Evolutionary conservation across 2,113 vertebrate genomes (phyloP).

Genomic region (Albula goreensis): DNA sequence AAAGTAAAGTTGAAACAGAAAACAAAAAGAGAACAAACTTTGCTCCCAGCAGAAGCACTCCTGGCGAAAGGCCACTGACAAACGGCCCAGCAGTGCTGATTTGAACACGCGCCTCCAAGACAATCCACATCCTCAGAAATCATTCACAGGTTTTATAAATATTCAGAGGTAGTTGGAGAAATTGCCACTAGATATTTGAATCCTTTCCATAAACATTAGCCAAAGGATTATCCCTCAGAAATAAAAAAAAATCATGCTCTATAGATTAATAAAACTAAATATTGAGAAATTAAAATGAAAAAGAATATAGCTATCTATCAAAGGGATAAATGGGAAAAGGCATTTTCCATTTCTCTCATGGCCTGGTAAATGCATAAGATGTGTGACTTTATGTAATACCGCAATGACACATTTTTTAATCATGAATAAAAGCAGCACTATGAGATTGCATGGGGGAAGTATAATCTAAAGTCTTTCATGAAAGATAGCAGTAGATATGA

Average conservation of each 20-base stretch:
- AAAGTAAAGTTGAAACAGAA: not conserved
- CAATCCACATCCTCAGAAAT: not conserved
- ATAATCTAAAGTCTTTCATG: no score
- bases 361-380: not conserved
- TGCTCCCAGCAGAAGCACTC: not conserved
- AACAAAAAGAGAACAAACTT: conserved; percentile 23
- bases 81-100: not conserved
- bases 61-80: not conserved
- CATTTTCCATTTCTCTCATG: not conserved
- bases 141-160: conserved; percentile 1
- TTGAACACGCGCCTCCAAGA: not conserved
- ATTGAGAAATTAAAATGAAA: conserved; percentile 10
- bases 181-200: conserved; percentile 41
- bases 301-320: conserved; percentile 44
- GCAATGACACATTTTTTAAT: not conserved
- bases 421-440: no score
- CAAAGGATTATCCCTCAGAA: conserved; percentile 47
- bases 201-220: conserved; percentile 49
- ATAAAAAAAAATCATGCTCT: conserved; percentile 39
- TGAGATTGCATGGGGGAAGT: no score
- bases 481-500: not conserved
- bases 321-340: conserved; percentile 52
- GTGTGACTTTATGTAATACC: not conserved
- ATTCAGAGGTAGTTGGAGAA: conserved; percentile 35
- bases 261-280: conserved; percentile 57